Evolutionary conservation across 2,113 vertebrate genomes (phyloP).

Genomic region (Onychorhynchus coronatus): DNA sequence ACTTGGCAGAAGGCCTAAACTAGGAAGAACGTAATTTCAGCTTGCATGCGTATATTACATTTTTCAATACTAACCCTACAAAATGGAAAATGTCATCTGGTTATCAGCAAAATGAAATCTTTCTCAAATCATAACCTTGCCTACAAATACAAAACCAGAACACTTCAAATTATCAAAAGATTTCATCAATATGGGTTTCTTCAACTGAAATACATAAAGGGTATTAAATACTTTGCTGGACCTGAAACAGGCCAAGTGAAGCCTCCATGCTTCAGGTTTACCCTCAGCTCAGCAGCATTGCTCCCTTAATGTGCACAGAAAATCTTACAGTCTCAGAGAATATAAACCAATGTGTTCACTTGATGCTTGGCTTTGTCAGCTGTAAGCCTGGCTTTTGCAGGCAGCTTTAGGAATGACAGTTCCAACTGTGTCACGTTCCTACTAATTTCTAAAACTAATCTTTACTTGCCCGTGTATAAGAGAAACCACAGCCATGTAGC

Average conservation of each 20-base stretch:
- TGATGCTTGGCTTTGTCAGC: not conserved
- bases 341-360: not conserved
- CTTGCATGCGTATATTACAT: not conserved
- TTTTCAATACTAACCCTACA: not conserved
- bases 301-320: not conserved
- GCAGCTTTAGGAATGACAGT: not conserved
- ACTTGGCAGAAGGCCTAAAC: not conserved
- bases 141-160: not conserved
- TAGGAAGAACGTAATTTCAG: not conserved
- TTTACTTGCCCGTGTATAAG: not conserved
- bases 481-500: not conserved
- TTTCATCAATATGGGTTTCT: not conserved
- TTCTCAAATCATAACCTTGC: not conserved
- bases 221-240: not conserved
- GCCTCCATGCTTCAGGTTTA: not conserved
- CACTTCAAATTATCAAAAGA: not conserved
- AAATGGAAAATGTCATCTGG: not conserved
- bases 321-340: not conserved
- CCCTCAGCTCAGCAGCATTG: not conserved
- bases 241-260: not conserved
- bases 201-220: not conserved
- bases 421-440: not conserved
- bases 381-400: not conserved
- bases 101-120: not conserved
- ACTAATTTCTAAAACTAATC: not conserved